A percentile compares a stretch with the other conserved stretches of the same genome.
These are phyloP conservation scores for Drosophila ohnishii DNA, from an alignment of 1,140 invertebrate genomes.

Conservation along the genomic window DNA sequence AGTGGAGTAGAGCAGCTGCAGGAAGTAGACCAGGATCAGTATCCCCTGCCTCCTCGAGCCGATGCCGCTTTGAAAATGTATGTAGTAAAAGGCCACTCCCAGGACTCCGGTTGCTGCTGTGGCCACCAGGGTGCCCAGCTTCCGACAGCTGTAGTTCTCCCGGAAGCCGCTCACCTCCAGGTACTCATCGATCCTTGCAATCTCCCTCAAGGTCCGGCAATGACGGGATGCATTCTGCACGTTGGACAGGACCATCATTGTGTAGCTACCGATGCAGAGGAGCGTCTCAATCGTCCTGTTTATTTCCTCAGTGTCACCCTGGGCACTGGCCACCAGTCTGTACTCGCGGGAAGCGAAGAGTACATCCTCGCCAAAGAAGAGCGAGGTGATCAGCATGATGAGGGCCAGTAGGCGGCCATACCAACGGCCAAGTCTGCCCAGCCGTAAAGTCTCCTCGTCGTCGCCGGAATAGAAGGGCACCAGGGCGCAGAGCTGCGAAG, in stretches of 20 bases:
- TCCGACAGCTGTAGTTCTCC: slow-evolving; percentile 47
- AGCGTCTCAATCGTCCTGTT: slow-evolving; percentile 71
- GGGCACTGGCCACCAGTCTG: slow-evolving; percentile 45
- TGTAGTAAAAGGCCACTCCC: slow-evolving; percentile 63
- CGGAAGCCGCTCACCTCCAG: slow-evolving; percentile 45
- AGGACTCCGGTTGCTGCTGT: slow-evolving; percentile 33
- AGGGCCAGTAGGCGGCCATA: slow-evolving; percentile 47
- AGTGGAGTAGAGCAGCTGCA: slow-evolving; percentile 64
- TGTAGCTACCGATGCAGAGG: slow-evolving; percentile 66
- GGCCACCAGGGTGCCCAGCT: slow-evolving; percentile 32
- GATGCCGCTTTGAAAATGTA: slow-evolving; percentile 56
- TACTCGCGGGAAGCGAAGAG: slow-evolving; percentile 52
- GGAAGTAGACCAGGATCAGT: slow-evolving; percentile 49
- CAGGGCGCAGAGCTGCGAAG: slow-evolving; percentile 45
- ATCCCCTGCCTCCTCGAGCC: slow-evolving; percentile 7
- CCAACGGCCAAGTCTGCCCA: slow-evolving; percentile 24
- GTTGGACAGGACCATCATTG: slow-evolving; percentile 53
- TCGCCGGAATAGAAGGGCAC: slow-evolving; percentile 49
- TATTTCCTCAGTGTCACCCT: slow-evolving; percentile 70
- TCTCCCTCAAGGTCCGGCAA: slow-evolving; percentile 55
- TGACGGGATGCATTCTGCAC: slow-evolving; percentile 49
- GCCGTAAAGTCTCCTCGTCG: slow-evolving; percentile 36
- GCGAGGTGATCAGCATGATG: slow-evolving; percentile 25
- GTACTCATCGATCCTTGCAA: slow-evolving; percentile 56
- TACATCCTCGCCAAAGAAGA: slow-evolving; percentile 50